phyloP scores from a whole-genome alignment of 2,113 vertebrate species.

The Astatotilapia flaviijosephi region DNA sequence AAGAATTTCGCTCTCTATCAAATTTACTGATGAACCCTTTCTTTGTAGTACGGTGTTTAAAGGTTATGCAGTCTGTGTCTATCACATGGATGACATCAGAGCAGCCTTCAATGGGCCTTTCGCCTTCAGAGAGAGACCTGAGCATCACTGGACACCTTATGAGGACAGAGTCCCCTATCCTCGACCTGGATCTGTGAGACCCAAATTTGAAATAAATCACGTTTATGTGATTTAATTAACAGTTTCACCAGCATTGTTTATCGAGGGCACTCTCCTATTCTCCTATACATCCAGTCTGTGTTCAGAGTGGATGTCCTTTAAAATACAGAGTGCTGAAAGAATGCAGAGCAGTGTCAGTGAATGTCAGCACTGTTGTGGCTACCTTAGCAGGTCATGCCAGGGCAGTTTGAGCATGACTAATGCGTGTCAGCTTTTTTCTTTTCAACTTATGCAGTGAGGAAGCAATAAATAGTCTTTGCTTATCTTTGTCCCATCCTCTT shows the following conservation, averaged over 20 bases:
- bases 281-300: background rate
- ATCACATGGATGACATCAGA: constrained; percentile 90
- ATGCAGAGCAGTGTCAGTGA: constrained; percentile 17
- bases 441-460: background rate
- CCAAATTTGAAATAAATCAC: background rate
- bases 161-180: constrained; percentile 93
- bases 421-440: background rate
- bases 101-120: constrained; percentile 94
- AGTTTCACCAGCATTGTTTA: background rate
- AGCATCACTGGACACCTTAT: constrained; percentile 91
- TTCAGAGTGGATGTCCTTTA: constrained; percentile 1
- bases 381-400: constrained; percentile 19
- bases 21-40: background rate
- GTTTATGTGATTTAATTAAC: background rate
- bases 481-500: background rate
- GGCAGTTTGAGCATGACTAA: background rate
- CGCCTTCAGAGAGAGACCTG: constrained; percentile 86
- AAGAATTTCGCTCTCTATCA: background rate
- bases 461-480: background rate
- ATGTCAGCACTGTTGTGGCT: constrained; percentile 26
- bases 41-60: constrained; percentile 80
- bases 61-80: constrained; percentile 92
- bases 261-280: background rate
- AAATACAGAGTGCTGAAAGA: background rate
- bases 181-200: constrained; percentile 93